These are phyloP conservation scores for Gymnoscopelus braueri DNA, from an alignment of 2,797 vertebrate species.

Conservation along the genomic window DNA sequence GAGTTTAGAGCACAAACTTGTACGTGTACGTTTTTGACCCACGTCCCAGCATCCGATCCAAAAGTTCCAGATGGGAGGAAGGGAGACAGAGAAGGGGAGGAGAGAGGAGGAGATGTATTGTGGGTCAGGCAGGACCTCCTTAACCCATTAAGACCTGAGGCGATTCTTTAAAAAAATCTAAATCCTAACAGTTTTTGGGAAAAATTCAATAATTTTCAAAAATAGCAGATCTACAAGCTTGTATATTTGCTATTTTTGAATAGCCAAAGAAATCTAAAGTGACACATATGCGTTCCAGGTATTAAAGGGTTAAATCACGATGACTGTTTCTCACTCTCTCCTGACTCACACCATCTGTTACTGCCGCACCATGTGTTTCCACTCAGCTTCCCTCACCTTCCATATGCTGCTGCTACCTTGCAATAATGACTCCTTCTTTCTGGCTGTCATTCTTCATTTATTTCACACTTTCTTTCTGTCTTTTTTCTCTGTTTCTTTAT, in stretches of 20 bases:
- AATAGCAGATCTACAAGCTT: too few relatives aligned
- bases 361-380: constrained; percentile 50
- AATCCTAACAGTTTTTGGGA: too few relatives aligned
- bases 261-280: too few relatives aligned
- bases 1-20: too few relatives aligned
- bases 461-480: background rate
- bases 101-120: constrained; percentile 23
- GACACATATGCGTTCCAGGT: too few relatives aligned
- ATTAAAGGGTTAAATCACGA: too few relatives aligned
- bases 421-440: background rate
- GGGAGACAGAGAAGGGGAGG: constrained; percentile 23
- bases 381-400: constrained; percentile 26
- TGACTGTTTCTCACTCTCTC: constrained; percentile 12
- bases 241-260: too few relatives aligned
- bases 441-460: background rate
- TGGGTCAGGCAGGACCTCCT: too few relatives aligned
- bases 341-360: constrained; percentile 18
- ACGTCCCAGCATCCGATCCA: background rate
- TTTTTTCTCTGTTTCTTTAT: background rate
- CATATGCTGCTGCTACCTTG: background rate
- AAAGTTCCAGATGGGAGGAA: constrained; percentile 6
- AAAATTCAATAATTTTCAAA: too few relatives aligned
- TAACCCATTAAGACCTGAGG: too few relatives aligned
- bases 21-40: background rate
- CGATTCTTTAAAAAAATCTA: too few relatives aligned